Evolutionary conservation across 1,140 invertebrate genomes (phyloP), one percentile per base, ranked within the genome.

Genomic region (Elymnias hypermnestra): DNA sequence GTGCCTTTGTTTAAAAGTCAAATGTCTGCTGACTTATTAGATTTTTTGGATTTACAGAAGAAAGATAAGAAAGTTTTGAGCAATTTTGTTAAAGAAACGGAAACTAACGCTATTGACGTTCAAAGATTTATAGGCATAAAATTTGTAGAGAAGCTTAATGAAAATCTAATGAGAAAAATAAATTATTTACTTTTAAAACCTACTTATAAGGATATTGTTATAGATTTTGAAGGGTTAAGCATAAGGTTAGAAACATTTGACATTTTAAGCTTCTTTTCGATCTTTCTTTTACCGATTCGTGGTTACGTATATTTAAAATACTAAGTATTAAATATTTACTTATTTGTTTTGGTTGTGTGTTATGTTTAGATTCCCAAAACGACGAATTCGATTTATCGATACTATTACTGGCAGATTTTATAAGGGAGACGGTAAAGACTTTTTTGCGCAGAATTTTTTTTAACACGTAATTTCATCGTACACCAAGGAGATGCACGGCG

Each of bases 131-230:
- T 81, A 17, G 70, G 69, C n/a, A 46, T 62, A 0, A 73, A 82
- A 53, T 83, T 75, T 45, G 52, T 84, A 0, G 58, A 75, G n/a
- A 77, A 64, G 12, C 49, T 84, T 12, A 83, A 83, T 46, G 59
- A 64, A 28, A 75, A 81, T 23, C 57, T 82, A 29, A 35, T 65
- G 5, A 67, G 40, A 12, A 69, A 69, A 39, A 35, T 77, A 46
- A 70, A 72, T 21, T 67, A 73, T 19, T 48, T 43, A 41, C 49
- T 82, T 1, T 45, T 79, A 39, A 71, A 68, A 36, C 78, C 74
- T 44, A 83, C 76, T 5, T 64, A 73, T 25, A 75, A 72, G 45
- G 81, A 84, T 53, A 71, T 84, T 0, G 76, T 84, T 2, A 67
- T 60, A 38, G 76, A 84, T 44, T 72, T 61, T 31, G 50, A 61